Conservation (phyloP, 2,113 vertebrate species). For the Mustela lutreola region DNA sequence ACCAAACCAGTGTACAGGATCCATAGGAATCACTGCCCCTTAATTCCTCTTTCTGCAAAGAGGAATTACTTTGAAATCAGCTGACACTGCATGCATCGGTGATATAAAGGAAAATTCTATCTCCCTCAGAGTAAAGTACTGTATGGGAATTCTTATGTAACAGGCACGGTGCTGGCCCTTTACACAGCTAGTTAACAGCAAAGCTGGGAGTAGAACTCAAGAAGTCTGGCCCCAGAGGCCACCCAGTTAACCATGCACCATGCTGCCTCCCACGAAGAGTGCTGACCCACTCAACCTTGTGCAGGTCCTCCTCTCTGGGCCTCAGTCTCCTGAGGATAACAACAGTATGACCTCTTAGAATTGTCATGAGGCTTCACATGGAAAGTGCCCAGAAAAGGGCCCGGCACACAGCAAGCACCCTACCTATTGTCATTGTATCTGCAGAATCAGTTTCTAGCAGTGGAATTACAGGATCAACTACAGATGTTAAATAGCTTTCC, state of each 20-base stretch:
- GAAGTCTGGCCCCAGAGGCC: not conserved
- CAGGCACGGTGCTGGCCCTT: not conserved
- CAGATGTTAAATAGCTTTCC: not conserved
- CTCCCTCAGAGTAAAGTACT: not conserved
- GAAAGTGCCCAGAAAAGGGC: not conserved
- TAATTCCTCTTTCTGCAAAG: not conserved
- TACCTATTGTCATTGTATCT: not conserved
- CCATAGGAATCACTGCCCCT: not conserved
- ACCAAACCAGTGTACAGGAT: not conserved
- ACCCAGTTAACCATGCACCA: not conserved
- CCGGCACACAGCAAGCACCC: not conserved
- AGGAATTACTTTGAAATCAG: conserved; percentile 42
- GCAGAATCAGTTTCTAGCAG: not conserved
- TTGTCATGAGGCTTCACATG: not conserved
- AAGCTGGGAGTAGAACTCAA: not conserved
- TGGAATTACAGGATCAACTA: not conserved
- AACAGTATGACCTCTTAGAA: not conserved
- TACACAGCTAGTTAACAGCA: not conserved
- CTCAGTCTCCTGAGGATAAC: not conserved
- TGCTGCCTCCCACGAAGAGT: not conserved
- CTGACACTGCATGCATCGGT: not conserved
- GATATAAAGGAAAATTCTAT: not conserved
- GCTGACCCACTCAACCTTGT: not conserved
- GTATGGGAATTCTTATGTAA: not conserved
- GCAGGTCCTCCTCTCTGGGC: not conserved